Base-by-base conservation (phyloP, 2,797 vertebrate genomes). In the Chromobotia macracanthus region DNA sequence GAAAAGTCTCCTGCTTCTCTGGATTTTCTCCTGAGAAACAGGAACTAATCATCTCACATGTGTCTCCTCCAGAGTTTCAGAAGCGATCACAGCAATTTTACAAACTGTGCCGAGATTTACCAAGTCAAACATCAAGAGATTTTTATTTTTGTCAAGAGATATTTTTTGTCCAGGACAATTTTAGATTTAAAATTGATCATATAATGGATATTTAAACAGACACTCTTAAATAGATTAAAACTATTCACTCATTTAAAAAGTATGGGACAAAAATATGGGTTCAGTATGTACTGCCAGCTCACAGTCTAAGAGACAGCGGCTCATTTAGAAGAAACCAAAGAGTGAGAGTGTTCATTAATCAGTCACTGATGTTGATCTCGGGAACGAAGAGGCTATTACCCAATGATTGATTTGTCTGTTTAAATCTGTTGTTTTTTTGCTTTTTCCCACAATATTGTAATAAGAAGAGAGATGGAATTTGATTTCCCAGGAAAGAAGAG, bases 331-430 rank as follows among this genome's bases (percentile, higher is more conserved):
- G 72, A 69, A 77, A 79, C 65, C 48, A 72, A 71, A 56, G 72
- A 77, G 58, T 13, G 51, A 74, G 55, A n/a, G 23, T 41, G 67
- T 78, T 71, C 80, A 71, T 80, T 84, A 80, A 84, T 82, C 83
- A 82, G 83, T 44, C 51, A 7, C 66, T 75, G 69, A 79, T 84
- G 72, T 80, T 58, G 77, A 80, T 77, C 76, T 50, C 11, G 64
- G 31, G 61, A 75, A 83, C 28, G 23, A 64, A 83, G 81, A 53
- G 60, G 75, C 75, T 81, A 75, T 79, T 83, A 83, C 53, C 67
- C 51, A 58, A 69, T 81, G 75, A 83, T 79, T 79, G 81, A 85
- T 83, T 81, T 81, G 65, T 69, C 78, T 83, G 63, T 53, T n/a
- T n/a, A n/a, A n/a, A n/a, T n/a, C n/a, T n/a, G n/a, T n/a, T n/a